Percentiles rank a stretch among this genome's conserved stretches.
These are phyloP conservation scores for Luidia sarsii DNA, from an alignment of 53 echinoderm and acorn worm genomes.

Conservation along the genomic window DNA sequence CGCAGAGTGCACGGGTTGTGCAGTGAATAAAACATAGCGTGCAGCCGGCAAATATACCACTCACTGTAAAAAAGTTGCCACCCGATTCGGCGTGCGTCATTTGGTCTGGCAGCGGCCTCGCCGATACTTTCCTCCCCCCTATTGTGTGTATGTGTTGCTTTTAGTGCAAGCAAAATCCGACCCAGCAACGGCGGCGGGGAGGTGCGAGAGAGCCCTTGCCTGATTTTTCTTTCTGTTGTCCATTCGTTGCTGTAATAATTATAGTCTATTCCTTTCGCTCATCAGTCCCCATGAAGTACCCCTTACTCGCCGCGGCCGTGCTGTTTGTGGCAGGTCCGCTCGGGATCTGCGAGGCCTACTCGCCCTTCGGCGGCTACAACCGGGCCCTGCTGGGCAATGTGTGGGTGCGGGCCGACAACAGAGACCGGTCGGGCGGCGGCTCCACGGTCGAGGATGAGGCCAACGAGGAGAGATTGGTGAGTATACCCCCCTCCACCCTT, in stretches of 20 bases:
- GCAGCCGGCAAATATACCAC: constrained; percentile 54
- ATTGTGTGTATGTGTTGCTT: no score
- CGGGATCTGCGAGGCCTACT: constrained; percentile 46
- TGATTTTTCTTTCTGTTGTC: background rate
- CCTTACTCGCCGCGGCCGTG: constrained; percentile 35
- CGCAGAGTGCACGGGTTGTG: no score
- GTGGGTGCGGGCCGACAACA: constrained; percentile 45
- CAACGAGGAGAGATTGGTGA: constrained; percentile 31
- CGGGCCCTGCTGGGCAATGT: constrained; percentile 41
- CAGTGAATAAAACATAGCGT: constrained; percentile 46
- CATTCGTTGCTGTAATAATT: background rate
- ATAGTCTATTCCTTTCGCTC: background rate
- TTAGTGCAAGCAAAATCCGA: background rate
- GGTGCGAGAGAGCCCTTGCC: background rate
- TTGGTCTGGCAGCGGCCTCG: no score
- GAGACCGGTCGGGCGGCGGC: background rate
- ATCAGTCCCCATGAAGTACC: constrained; percentile 32
- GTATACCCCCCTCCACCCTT: background rate
- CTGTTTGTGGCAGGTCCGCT: constrained; percentile 35
- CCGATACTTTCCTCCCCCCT: no score
- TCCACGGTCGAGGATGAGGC: constrained; percentile 5
- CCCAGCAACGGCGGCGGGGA: background rate
- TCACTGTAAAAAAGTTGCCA: constrained; percentile 41
- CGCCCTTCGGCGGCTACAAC: constrained; percentile 39
- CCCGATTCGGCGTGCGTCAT: constrained; percentile 5